These are phyloP conservation scores for Latrodectus hesperus DNA, from an alignment of 2,888 invertebrate species.

Conservation along the genomic window DNA sequence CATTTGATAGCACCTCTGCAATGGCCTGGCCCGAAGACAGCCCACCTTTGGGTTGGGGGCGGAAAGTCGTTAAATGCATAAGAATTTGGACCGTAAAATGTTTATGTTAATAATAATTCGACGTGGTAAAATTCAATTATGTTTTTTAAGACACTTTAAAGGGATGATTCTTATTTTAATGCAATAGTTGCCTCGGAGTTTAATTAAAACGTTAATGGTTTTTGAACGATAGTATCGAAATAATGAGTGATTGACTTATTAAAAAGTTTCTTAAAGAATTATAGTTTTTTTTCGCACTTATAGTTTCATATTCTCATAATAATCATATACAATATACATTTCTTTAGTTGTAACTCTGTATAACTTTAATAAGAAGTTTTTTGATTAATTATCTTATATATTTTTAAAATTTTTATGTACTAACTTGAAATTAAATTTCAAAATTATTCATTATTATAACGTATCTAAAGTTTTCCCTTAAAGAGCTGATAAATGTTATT, in stretches of 20 bases:
- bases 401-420: no score
- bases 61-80: constrained; percentile 45
- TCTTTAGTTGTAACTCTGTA: no score
- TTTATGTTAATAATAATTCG: constrained; percentile 61
- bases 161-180: constrained; percentile 34
- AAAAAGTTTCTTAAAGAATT: no score
- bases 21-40: neutral
- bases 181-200: constrained; percentile 17
- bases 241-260: neutral
- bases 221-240: neutral
- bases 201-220: constrained; percentile 41
- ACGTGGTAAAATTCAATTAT: constrained; percentile 51
- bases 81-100: constrained; percentile 54
- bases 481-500: no score
- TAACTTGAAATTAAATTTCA: no score
- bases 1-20: constrained; percentile 45
- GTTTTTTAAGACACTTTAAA: constrained; percentile 47
- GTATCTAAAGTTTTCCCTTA: no score
- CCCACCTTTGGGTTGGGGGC: neutral
- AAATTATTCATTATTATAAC: no score
- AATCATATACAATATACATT: no score
- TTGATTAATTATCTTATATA: no score
- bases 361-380: no score
- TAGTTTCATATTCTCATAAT: no score
- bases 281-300: no score